Base-by-base conservation (phyloP, 2,888 invertebrate species). In the Nymphalis c-album region DNA sequence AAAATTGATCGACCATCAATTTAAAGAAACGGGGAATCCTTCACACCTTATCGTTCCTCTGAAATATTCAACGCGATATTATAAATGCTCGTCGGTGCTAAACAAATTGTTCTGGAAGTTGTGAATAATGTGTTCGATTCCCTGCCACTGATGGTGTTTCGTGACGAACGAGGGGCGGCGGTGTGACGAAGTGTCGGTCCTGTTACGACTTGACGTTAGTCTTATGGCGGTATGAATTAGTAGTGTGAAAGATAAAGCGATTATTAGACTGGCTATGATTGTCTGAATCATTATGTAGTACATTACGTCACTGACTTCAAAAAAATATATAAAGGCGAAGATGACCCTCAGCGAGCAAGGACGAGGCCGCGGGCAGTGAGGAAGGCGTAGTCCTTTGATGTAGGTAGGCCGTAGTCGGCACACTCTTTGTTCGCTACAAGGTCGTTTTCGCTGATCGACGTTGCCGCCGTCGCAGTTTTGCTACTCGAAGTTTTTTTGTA, bases 71-170 rank as follows among this genome's bases (percentile, higher is more conserved):
- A 60, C 45, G 51, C 63, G 46, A 68, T 73, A 70, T 73, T 72
- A 72, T 73, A 72, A 73, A 73, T 68, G 69, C 68, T 50, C 64
- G 61, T 50, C 65, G 70, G 67, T 68, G 63, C 40, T 61, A 69
- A 72, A 75, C 74, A 77, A 79, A 79, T 78, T 74, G 71, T 66
- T 68, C 65, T 57, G 64, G 67, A 67, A 58, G 67, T 57, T 66
- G 71, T 70, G 75, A 80, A 73, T 77, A 73, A 80, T 79, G 74
- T 71, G 69, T 75, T 72, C 77, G 72, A 77, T 77, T 74, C 75
- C 71, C 67, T 69, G 71, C 66, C 47, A 47, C 35, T 71, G 77
- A 75, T 73, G 69, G 72, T 65, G 66, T 63, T 64, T 60, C 71
- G 76, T 77, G 78, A 77, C 74, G 71, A 71, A 77, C 76, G 75